Conservation (phyloP, 2,888 invertebrate species). For the Crematogaster levior region DNA sequence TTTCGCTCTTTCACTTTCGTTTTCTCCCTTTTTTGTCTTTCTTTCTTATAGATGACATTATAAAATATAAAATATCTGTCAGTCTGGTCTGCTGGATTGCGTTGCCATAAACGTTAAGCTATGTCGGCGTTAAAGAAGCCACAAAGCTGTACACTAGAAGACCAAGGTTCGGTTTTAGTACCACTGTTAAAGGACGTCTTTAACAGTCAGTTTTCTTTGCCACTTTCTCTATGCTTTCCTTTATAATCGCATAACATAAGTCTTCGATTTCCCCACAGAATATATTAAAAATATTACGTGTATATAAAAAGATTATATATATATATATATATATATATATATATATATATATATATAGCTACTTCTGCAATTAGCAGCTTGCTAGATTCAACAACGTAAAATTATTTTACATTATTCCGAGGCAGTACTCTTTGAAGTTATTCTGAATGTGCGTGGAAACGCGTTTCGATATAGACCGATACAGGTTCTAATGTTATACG, state of each 20-base stretch:
- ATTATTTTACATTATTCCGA: neutral
- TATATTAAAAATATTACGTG: neutral
- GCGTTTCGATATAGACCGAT: slow-evolving; percentile 57
- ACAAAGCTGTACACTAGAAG: slow-evolving; percentile 41
- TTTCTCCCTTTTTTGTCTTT: neutral
- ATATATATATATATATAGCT: no score
- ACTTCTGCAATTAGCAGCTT: neutral
- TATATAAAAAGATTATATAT: neutral
- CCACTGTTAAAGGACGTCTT: slow-evolving; percentile 71
- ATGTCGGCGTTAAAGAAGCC: slow-evolving; percentile 64
- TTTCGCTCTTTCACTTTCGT: neutral
- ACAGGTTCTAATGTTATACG: slow-evolving; percentile 74
- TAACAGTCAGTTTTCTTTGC: slow-evolving; percentile 62
- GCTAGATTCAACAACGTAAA: neutral
- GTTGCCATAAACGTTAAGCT: slow-evolving; percentile 69
- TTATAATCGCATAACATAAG: neutral
- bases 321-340: no score
- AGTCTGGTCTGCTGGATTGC: slow-evolving; percentile 53
- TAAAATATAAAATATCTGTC: slow-evolving; percentile 75
- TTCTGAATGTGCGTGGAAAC: slow-evolving; percentile 32
- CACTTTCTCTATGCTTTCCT: neutral
- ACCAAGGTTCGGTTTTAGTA: slow-evolving; percentile 66
- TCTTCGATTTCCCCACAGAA: neutral
- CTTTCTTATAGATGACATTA: slow-evolving; percentile 61
- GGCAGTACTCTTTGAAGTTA: neutral